Percentiles rank a stretch among this genome's conserved stretches.
Evolutionary conservation across 1,140 invertebrate genomes (phyloP).

Genomic region (Drosophila ananassae): DNA sequence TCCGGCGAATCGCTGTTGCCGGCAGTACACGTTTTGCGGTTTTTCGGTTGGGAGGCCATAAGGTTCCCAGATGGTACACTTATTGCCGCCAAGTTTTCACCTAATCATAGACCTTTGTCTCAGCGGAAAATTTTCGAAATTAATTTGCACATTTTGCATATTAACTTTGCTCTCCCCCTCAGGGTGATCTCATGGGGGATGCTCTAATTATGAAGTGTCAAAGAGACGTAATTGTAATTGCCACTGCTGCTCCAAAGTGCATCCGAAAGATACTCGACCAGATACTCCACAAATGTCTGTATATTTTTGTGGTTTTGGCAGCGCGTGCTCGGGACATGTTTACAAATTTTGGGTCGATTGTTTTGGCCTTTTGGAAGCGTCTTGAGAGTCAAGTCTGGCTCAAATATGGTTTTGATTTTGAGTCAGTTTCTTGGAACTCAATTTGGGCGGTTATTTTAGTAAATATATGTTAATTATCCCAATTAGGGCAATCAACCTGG

Average conservation of each 20-base stretch:
- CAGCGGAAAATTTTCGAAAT: conserved; percentile 62
- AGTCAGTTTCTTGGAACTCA: conserved; percentile 33
- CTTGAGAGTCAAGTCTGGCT: not conserved
- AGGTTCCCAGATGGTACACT: conserved; percentile 30
- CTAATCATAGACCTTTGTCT: conserved; percentile 23
- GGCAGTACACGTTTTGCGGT: conserved; percentile 39
- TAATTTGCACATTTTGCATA: conserved; percentile 50
- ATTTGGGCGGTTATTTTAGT: conserved; percentile 29
- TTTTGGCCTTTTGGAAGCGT: conserved; percentile 28
- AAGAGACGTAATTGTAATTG: conserved; percentile 32
- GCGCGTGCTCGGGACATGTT: conserved; percentile 12
- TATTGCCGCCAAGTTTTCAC: conserved; percentile 40
- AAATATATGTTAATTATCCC: conserved; percentile 49
- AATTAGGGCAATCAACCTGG: conserved; percentile 43
- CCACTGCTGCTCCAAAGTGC: conserved; percentile 22
- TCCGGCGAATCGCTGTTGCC: not conserved
- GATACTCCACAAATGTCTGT: not conserved
- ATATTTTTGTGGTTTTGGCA: conserved; percentile 18
- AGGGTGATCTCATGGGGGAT: conserved; percentile 26
- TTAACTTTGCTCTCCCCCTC: conserved; percentile 14
- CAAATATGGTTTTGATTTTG: conserved; percentile 43
- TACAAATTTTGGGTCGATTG: not conserved
- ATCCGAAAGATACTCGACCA: not conserved
- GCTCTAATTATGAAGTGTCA: conserved; percentile 53
- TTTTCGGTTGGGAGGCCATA: conserved; percentile 8